Percentiles rank a stretch among this genome's conserved stretches.
These are phyloP conservation scores for Microctenopoma steveboyesi DNA, from an alignment of 2,797 vertebrate genomes.

Conservation along the genomic window DNA sequence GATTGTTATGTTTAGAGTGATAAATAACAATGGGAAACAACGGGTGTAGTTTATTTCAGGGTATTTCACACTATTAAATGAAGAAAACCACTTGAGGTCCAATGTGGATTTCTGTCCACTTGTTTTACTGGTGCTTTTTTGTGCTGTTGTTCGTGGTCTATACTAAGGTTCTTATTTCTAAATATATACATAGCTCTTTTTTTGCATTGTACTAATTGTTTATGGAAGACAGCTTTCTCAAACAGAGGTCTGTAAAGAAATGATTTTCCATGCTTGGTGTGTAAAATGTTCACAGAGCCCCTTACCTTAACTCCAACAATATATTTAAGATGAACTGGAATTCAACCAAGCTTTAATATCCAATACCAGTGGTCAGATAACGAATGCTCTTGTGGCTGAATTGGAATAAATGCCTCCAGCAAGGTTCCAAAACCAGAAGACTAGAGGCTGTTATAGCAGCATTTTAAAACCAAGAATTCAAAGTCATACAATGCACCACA, in stretches of 20 bases:
- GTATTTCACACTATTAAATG: not conserved
- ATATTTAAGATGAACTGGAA: slow-evolving; percentile 19
- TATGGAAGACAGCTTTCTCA: slow-evolving; percentile 2
- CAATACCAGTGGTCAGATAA: slow-evolving; percentile 21
- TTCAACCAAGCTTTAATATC: slow-evolving; percentile 19
- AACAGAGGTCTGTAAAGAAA: slow-evolving; percentile 11
- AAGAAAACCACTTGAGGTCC: not conserved
- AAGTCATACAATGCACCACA: not conserved
- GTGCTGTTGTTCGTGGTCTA: not conserved
- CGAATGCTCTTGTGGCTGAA: slow-evolving; percentile 9
- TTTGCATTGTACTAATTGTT: not conserved
- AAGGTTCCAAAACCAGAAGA: slow-evolving; percentile 11
- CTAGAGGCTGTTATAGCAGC: slow-evolving; percentile 4
- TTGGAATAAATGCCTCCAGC: slow-evolving; percentile 15
- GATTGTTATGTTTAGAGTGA: slow-evolving; percentile 7
- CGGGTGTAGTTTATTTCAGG: slow-evolving; percentile 1
- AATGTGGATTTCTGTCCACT: not conserved
- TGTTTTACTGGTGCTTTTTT: not conserved
- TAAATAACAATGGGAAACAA: slow-evolving; percentile 2
- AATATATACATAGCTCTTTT: not conserved
- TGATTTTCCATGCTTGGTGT: slow-evolving; percentile 4
- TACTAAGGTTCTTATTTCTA: not conserved
- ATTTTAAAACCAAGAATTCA: not conserved
- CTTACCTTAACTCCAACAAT: slow-evolving; percentile 19
- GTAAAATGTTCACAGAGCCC: slow-evolving; percentile 1